Base-by-base conservation (phyloP, 1,140 invertebrate genomes). In the Camponotus pennsylvanicus region DNA sequence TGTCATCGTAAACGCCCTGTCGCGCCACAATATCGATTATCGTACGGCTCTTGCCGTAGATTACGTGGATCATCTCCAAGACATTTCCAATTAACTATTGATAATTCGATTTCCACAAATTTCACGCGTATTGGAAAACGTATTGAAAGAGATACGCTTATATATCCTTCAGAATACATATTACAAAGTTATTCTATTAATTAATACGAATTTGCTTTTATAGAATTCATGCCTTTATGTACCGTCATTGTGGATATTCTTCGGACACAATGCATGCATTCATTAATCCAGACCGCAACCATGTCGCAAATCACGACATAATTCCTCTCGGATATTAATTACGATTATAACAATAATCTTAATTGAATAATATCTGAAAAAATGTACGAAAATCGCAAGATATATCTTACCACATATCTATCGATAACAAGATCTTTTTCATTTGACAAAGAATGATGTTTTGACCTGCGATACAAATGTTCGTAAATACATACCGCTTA, bases 371-470 rank as follows among this genome's bases (percentile, higher is more conserved):
- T 1, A 13, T n/a, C 13, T 69, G 40, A 27, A 27, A 27, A 55
- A 37, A 57, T 80, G 55, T 37, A 6, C 15, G 37, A 49, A 13
- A 37, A 27, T 61, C 52, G 18, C 42, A 13, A 7, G 27, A 64
- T 37, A 27, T 15, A 42, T 76, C 73, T 37, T 21, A 15, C 4
- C 49, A 15, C 15, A 18, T 21, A 21, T 59, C n/a, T 13, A 42
- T 78, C 49, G 15, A 57, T 1, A 34, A 32, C 7, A 2, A 59
- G n/a, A 59, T 27, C 18, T 13, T 64, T 63, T 13, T 21, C 40
- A 32, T 64, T 77, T 27, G 57, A 77, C 34, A 15, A 18, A 64
- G 57, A 77, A 77, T 77, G 57, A 77, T 21, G 15, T 42, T 42
- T 77, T 18, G 40, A 77, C 15, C 34, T 15, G 18, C 5, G 13